phyloP scores from a whole-genome alignment of 1,140 invertebrate species.

The Thaumetopoea pityocampa region DNA sequence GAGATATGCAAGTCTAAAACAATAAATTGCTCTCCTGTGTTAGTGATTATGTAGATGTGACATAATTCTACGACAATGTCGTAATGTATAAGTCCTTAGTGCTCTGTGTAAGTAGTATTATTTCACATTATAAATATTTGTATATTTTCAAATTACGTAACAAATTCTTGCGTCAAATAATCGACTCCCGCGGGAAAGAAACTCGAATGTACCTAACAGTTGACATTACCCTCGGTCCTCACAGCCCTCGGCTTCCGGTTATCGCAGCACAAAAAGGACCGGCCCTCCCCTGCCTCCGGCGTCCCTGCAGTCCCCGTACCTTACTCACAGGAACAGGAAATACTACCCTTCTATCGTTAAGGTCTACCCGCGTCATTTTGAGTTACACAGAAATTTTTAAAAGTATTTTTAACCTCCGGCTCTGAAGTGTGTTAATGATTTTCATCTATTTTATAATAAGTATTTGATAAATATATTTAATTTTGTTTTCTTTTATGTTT shows the following conservation, averaged over 20 bases:
- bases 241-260: conserved; percentile 70
- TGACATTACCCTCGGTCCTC: conserved; percentile 70
- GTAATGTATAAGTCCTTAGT: too few species aligned
- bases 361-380: conserved; percentile 52
- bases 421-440: conserved; percentile 40
- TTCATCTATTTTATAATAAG: neutral
- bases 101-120: too few species aligned
- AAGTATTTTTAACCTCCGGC: conserved; percentile 44
- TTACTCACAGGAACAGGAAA: conserved; percentile 62
- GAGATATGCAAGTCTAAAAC: too few species aligned
- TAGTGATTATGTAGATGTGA: too few species aligned
- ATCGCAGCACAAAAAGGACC: conserved; percentile 69
- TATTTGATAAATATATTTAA: neutral
- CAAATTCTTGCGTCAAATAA: conserved; percentile 44
- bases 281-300: conserved; percentile 32
- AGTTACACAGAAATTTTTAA: conserved; percentile 43
- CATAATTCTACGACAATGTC: too few species aligned
- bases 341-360: conserved; percentile 72
- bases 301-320: conserved; percentile 19
- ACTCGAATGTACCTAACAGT: conserved; percentile 68
- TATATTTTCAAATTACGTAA: conserved; percentile 28
- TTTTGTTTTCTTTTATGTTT: too few species aligned
- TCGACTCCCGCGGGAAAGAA: conserved; percentile 60
- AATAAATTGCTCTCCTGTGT: too few species aligned
- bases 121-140: too few species aligned